Conservation (phyloP, 2,797 vertebrate species). For the Limnodromus scolopaceus region DNA sequence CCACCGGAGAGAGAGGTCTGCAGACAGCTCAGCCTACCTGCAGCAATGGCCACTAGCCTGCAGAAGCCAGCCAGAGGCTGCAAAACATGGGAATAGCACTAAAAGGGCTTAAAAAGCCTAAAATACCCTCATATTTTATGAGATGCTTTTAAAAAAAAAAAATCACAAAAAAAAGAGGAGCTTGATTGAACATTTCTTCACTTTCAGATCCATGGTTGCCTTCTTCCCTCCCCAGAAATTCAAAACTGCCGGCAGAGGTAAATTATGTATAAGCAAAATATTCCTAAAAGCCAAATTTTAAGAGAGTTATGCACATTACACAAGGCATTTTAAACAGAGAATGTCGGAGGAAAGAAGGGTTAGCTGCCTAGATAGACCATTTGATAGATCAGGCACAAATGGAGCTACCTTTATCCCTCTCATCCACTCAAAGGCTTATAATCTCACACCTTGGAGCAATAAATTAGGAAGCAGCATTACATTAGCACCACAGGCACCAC, state of each 20-base stretch:
- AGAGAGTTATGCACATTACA: not conserved
- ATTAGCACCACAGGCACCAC: not conserved
- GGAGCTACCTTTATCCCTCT: conserved; percentile 55
- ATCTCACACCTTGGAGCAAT: conserved; percentile 40
- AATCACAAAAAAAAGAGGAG: not conserved
- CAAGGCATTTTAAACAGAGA: not conserved
- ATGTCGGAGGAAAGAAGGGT: not conserved
- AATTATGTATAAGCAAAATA: conserved; percentile 36
- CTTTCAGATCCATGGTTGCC: not conserved
- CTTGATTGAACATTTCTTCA: not conserved
- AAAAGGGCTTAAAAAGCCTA: not conserved
- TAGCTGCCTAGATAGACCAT: not conserved
- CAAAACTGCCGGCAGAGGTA: not conserved
- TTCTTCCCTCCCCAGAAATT: conserved; percentile 22
- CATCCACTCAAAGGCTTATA: conserved; percentile 59
- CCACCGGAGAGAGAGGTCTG: not conserved
- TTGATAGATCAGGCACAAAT: conserved; percentile 55
- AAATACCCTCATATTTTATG: not conserved
- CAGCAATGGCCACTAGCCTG: not conserved
- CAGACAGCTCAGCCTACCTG: not conserved
- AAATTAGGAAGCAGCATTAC: conserved; percentile 34
- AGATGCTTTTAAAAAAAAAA: not conserved
- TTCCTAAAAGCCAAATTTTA: conserved; percentile 23
- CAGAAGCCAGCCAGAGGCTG: not conserved
- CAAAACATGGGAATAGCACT: not conserved